Percentiles rank a stretch among this genome's conserved stretches.
Conservation (phyloP, 2,797 vertebrate genomes). For the Microtus agrestis region DNA sequence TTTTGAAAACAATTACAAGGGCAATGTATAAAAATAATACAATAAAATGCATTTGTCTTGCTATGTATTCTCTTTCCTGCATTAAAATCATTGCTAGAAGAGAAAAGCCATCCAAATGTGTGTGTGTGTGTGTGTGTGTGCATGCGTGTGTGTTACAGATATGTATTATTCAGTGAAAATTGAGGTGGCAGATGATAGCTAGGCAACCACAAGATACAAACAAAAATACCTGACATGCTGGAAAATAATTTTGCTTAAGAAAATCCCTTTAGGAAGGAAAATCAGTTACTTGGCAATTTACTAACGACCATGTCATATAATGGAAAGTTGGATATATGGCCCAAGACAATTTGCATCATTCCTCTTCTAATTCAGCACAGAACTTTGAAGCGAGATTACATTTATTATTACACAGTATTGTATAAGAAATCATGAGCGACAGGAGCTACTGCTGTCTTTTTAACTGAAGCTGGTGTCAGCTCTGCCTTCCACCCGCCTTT, state of each 20-base stretch:
- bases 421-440: background rate
- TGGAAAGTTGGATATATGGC: constrained; percentile 3
- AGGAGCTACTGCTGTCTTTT: background rate
- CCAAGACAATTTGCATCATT: background rate
- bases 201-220: constrained; percentile 18
- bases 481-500: background rate
- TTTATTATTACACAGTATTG: background rate
- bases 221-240: background rate
- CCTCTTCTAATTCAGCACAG: background rate
- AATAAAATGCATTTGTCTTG: background rate
- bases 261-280: constrained; percentile 55
- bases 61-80: constrained; percentile 19
- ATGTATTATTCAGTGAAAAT: constrained; percentile 2
- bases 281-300: background rate
- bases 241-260: constrained; percentile 52
- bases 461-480: background rate
- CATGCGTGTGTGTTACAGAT: background rate
- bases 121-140: background rate
- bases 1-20: constrained; percentile 6
- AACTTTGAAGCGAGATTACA: background rate
- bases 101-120: constrained; percentile 58
- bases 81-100: constrained; percentile 53
- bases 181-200: background rate
- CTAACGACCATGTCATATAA: constrained; percentile 26
- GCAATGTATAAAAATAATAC: constrained; percentile 44